phyloP scores from a whole-genome alignment of 2,888 invertebrate species.

The Sinotaia quadrata region DNA sequence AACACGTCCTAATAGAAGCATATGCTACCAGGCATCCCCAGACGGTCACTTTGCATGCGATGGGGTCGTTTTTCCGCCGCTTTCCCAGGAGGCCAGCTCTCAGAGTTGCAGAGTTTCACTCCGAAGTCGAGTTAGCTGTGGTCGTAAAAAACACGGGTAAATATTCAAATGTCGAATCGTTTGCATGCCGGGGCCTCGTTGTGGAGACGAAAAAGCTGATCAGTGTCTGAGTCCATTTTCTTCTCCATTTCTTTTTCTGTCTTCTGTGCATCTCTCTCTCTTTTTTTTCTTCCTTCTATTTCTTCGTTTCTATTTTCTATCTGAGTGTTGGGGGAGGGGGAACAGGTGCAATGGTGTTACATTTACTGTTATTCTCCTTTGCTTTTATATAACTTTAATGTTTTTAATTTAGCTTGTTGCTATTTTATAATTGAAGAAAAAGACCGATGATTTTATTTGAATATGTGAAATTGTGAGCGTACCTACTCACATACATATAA shows the following conservation, averaged over 20 bases:
- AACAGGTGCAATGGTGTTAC: too few species aligned
- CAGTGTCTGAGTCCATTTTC: constrained; percentile 3
- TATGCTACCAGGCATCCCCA: neutral
- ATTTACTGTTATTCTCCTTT: too few species aligned
- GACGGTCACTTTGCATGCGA: constrained; percentile 6
- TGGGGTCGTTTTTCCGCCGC: neutral
- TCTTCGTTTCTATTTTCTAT: too few species aligned
- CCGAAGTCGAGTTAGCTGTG: neutral
- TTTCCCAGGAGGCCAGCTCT: neutral
- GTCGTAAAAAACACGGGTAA: constrained; percentile 9
- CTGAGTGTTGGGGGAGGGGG: too few species aligned
- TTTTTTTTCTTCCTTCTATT: neutral
- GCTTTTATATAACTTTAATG: too few species aligned
- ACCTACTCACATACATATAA: too few species aligned
- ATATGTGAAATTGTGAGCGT: too few species aligned
- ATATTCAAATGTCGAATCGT: neutral
- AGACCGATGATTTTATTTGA: too few species aligned
- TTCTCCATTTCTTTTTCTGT: constrained; percentile 11
- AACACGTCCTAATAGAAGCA: constrained; percentile 9
- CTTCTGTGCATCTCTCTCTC: neutral
- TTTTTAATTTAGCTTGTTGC: too few species aligned
- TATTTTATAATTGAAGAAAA: too few species aligned
- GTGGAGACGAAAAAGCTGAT: neutral
- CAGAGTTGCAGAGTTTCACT: neutral
- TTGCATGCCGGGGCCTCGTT: constrained; percentile 6